phyloP scores from a whole-genome alignment of 2,888 invertebrate genomes.

The Thera obeliscata region DNA sequence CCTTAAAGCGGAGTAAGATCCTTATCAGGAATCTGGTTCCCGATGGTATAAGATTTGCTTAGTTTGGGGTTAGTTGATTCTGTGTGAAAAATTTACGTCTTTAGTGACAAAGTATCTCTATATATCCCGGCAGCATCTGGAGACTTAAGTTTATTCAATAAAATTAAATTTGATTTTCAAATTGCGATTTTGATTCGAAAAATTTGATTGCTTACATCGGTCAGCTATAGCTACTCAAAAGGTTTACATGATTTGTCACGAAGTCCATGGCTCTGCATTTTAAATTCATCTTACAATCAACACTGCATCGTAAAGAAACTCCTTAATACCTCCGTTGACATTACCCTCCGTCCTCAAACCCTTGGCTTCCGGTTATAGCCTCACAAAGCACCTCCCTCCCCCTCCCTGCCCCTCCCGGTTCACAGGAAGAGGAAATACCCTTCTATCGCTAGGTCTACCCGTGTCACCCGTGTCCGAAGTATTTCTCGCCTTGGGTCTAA shows the following conservation, averaged over 20 bases:
- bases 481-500: conserved; percentile 56
- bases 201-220: no score
- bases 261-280: not conserved
- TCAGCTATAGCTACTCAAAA: no score
- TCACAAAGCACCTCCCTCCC: conserved; percentile 69
- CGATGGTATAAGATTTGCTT: no score
- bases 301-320: conserved; percentile 71
- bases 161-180: no score
- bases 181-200: no score
- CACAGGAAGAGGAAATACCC: conserved; percentile 81
- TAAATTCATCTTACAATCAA: conserved; percentile 48
- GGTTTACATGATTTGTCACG: not conserved
- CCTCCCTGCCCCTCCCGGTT: conserved; percentile 48
- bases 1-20: no score
- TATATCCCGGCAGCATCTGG: no score
- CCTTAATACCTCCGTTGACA: conserved; percentile 80
- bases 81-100: no score
- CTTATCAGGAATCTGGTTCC: no score
- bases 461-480: conserved; percentile 67
- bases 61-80: no score
- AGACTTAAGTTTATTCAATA: no score
- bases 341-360: conserved; percentile 80
- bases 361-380: conserved; percentile 83
- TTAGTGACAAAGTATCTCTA: no score
- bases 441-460: conserved; percentile 82